Conservation (phyloP, 2,888 invertebrate species). For the Lasioglossum zephyrum region DNA sequence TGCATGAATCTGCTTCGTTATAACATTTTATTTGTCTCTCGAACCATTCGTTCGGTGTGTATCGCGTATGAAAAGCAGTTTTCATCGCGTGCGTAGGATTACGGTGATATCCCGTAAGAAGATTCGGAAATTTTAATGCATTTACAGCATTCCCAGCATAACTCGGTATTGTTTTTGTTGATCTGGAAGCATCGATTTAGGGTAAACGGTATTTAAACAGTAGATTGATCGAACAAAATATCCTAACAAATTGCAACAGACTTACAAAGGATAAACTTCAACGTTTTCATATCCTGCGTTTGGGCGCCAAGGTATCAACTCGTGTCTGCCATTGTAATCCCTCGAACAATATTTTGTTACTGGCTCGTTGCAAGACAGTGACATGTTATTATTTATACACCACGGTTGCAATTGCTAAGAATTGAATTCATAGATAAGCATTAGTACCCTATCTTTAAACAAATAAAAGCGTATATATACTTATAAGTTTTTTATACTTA, state of each 20-base stretch:
- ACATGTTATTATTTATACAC: slow-evolving; percentile 87
- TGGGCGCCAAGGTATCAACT: slow-evolving; percentile 92
- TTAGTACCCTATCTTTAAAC: background rate
- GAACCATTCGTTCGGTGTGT: slow-evolving; percentile 96
- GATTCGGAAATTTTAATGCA: slow-evolving; percentile 92
- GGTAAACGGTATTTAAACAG: background rate
- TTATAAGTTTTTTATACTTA: too few relatives aligned
- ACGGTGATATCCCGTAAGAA: slow-evolving; percentile 92
- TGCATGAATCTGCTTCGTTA: slow-evolving; percentile 94
- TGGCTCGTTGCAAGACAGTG: slow-evolving; percentile 88
- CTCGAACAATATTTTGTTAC: slow-evolving; percentile 88
- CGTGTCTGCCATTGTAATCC: slow-evolving; percentile 89
- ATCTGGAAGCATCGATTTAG: slow-evolving; percentile 83
- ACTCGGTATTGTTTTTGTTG: slow-evolving; percentile 90
- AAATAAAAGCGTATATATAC: too few relatives aligned
- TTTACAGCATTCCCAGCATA: slow-evolving; percentile 90
- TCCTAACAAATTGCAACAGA: slow-evolving; percentile 16
- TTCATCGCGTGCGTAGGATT: slow-evolving; percentile 93
- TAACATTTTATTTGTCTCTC: slow-evolving; percentile 92
- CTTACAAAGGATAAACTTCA: slow-evolving; percentile 90
- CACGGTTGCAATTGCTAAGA: slow-evolving; percentile 92
- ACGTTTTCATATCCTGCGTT: slow-evolving; percentile 92
- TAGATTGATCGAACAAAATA: background rate
- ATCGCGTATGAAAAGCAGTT: slow-evolving; percentile 94
- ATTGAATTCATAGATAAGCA: slow-evolving; percentile 4